These are phyloP conservation scores for Hypomesus transpacificus DNA, from an alignment of 2,113 vertebrate genomes.

Conservation along the genomic window DNA sequence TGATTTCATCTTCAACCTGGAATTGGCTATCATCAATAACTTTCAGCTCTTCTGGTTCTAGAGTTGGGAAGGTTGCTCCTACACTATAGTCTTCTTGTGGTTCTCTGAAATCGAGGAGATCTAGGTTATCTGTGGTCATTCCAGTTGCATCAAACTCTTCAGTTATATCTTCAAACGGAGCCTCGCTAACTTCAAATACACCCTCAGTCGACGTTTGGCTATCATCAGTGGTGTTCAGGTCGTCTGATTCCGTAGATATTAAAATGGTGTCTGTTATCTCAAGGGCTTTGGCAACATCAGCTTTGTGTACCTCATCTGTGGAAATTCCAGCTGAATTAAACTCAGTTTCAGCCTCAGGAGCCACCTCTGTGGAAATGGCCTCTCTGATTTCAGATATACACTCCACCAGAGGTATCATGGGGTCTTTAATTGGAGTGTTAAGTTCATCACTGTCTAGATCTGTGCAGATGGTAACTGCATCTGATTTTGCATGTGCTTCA, in stretches of 20 bases:
- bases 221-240: constrained; percentile 17
- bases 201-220: constrained; percentile 3
- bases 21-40: background rate
- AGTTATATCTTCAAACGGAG: background rate
- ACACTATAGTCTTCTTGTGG: background rate
- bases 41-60: constrained; percentile 8
- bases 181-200: constrained; percentile 13
- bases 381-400: constrained; percentile 44
- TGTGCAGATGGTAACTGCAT: constrained; percentile 38
- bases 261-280: background rate
- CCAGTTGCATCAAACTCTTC: constrained; percentile 7
- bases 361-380: constrained; percentile 40
- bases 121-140: background rate
- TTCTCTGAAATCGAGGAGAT: background rate
- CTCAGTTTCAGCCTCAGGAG: constrained; percentile 30
- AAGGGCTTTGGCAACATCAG: constrained; percentile 15
- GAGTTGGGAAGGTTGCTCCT: background rate
- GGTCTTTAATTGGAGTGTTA: constrained; percentile 24
- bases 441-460: constrained; percentile 46
- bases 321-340: constrained; percentile 33
- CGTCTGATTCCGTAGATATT: background rate
- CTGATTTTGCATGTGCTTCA: constrained; percentile 30
- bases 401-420: constrained; percentile 34
- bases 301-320: constrained; percentile 40
- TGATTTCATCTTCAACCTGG: too few species aligned